A percentile compares a stretch with the other conserved stretches of the same genome.
These are phyloP conservation scores for Fistularia commersonii DNA, from an alignment of 2,797 vertebrate species.

Conservation along the genomic window DNA sequence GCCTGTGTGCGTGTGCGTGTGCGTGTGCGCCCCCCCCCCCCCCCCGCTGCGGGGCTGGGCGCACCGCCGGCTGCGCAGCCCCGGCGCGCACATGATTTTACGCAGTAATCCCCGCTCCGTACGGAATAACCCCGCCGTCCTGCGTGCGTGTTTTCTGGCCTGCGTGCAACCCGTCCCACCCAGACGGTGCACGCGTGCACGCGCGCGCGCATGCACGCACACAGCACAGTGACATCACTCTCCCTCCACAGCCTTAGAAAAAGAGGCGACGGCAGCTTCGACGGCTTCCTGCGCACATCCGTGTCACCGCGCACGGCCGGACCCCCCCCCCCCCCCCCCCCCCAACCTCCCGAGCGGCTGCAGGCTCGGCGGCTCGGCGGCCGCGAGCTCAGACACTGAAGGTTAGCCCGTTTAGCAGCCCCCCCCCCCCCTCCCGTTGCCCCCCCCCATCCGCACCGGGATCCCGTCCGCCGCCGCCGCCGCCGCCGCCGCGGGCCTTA, in stretches of 20 bases:
- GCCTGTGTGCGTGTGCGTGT: slow-evolving; percentile 38
- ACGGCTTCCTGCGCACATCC: slow-evolving; percentile 65
- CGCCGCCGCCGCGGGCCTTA: too few relatives aligned
- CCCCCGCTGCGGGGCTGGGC: slow-evolving; percentile 62
- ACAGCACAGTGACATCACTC: slow-evolving; percentile 58
- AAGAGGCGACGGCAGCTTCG: slow-evolving; percentile 59
- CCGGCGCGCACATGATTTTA: slow-evolving; percentile 65
- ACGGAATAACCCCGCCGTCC: slow-evolving; percentile 40
- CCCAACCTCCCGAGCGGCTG: slow-evolving; percentile 40
- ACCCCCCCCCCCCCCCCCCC: slow-evolving; percentile 8
- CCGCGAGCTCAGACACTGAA: slow-evolving; percentile 57
- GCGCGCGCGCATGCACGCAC: neutral
- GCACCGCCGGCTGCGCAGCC: slow-evolving; percentile 64
- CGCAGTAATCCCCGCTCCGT: slow-evolving; percentile 58
- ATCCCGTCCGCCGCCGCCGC: too few relatives aligned
- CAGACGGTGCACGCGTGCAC: slow-evolving; percentile 19
- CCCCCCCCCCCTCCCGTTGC: slow-evolving; percentile 8
- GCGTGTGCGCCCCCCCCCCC: slow-evolving; percentile 54
- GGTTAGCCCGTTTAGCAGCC: slow-evolving; percentile 61
- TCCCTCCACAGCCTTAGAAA: slow-evolving; percentile 56
- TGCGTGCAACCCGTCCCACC: slow-evolving; percentile 52
- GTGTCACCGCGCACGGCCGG: slow-evolving; percentile 64
- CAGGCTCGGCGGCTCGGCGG: too few relatives aligned
- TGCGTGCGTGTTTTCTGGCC: slow-evolving; percentile 42
- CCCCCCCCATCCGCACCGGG: slow-evolving; percentile 8